These are phyloP conservation scores for Lasius fuliginosus DNA, from an alignment of 2,888 invertebrate species.

Conservation along the genomic window DNA sequence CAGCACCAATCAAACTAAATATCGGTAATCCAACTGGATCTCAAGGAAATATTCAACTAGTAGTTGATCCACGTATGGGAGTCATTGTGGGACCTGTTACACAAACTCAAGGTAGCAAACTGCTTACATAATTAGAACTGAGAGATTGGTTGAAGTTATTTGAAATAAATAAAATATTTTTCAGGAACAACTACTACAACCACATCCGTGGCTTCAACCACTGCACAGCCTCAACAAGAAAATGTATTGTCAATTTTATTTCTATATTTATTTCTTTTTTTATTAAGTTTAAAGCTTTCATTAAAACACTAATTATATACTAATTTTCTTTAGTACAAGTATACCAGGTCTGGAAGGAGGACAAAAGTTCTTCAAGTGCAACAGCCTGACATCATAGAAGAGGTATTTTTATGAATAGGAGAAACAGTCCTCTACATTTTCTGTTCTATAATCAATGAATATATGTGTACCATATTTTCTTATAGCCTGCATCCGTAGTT, in stretches of 20 bases:
- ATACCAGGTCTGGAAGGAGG: slow-evolving; percentile 77
- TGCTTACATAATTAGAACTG: neutral
- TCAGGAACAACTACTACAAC: slow-evolving; percentile 69
- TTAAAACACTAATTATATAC: slow-evolving; percentile 1
- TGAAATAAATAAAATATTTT: slow-evolving; percentile 11
- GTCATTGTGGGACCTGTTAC: slow-evolving; percentile 86
- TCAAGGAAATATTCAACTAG: slow-evolving; percentile 86
- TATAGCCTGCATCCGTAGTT: slow-evolving; percentile 46
- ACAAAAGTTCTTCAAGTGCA: slow-evolving; percentile 78
- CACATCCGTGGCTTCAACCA: slow-evolving; percentile 63
- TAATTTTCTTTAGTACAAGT: slow-evolving; percentile 76
- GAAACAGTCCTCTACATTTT: neutral
- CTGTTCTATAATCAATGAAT: neutral
- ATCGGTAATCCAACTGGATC: slow-evolving; percentile 79
- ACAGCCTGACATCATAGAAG: slow-evolving; percentile 82
- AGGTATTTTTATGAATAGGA: slow-evolving; percentile 67
- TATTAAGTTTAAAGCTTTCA: slow-evolving; percentile 10
- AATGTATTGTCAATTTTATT: slow-evolving; percentile 70
- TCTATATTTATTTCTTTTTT: neutral
- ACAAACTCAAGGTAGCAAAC: slow-evolving; percentile 71
- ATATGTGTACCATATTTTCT: neutral
- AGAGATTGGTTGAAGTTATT: neutral
- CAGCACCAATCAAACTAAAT: slow-evolving; percentile 82
- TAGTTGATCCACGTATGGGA: slow-evolving; percentile 87
- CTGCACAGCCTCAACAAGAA: slow-evolving; percentile 73